Base-by-base conservation (phyloP, 2,888 invertebrate genomes). In the Polyommatus icarus region DNA sequence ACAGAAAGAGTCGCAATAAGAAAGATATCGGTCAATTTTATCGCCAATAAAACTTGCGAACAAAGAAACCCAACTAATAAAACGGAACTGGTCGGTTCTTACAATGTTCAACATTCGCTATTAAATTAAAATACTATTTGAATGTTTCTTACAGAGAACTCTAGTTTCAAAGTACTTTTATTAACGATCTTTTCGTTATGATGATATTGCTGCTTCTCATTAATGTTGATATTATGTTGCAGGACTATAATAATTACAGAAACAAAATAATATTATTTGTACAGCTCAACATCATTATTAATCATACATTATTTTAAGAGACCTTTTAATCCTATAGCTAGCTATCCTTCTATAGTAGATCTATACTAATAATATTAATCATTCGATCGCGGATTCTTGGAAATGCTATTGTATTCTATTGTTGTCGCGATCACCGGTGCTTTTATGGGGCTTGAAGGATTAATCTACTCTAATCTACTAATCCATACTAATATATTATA, bases 51-150 rank as follows among this genome's bases (percentile, higher is more conserved):
- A 67, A 29, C 29, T 32, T 15, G 67, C 67, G 67, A 67, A 67
- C 67, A 67, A 29, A 67, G 67, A 32, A 32, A 67, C 67, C 29
- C 67, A 18, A 67, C 29, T 67, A 32, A 67, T 67, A 67, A 18
- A 67, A 67, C 20, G 24, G 61, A 61, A 24, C 61, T 24, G 67
- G 67, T 67, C 29, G 67, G 67, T 32, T 15, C 67, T 67, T 67
- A 67, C 67, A 32, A 67, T 67, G 67, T 67, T 67, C 29, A 32
- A 67, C 67, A 67, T 67, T 67, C 18, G 29, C 29, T 29, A 67
- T 67, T 67, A 67, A 67, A 67, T 67, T 67, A 67, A 67, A 67
- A 67, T 67, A 67, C 15, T 32, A 67, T 67, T 67, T 18, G 67
- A 67, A 67, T 67, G 67, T 67, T 67, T 67, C 67, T 67, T 32